phyloP scores from a whole-genome alignment of 2,113 vertebrate species.

The Megaceryle maxima region DNA sequence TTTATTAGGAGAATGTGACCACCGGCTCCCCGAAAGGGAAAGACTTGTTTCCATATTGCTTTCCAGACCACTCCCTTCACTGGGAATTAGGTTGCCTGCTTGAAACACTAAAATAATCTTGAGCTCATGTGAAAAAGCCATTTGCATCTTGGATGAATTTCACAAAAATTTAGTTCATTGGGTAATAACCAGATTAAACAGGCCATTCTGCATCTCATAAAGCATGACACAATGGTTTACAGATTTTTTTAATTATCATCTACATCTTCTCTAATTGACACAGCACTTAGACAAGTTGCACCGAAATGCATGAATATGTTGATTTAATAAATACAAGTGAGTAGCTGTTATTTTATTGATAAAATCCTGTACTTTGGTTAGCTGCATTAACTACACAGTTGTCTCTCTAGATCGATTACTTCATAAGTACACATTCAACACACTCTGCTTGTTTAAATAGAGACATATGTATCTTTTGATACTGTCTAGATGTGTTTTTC shows the following conservation, averaged over 20 bases:
- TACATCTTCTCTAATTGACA: neutral
- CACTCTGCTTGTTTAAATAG: neutral
- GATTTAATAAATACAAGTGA: neutral
- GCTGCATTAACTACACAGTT: neutral
- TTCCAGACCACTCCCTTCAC: constrained; percentile 47
- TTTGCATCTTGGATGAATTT: constrained; percentile 35
- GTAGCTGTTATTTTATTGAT: neutral
- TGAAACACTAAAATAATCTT: constrained; percentile 36
- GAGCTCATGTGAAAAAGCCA: constrained; percentile 48
- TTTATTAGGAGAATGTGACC: constrained; percentile 35
- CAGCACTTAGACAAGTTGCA: neutral
- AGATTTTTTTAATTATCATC: neutral
- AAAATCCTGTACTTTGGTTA: neutral
- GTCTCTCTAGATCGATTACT: neutral
- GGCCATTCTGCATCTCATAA: neutral
- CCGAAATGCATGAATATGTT: neutral
- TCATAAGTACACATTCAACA: neutral
- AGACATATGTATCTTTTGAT: neutral
- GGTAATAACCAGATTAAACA: constrained; percentile 28
- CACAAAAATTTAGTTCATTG: constrained; percentile 1
- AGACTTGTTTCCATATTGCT: constrained; percentile 30
- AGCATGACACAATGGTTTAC: neutral
- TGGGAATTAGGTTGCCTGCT: constrained; percentile 2
- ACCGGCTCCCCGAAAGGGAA: constrained; percentile 4
- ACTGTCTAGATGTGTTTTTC: neutral